A percentile compares a stretch with the other conserved stretches of the same genome.
phyloP scores from a whole-genome alignment of 1,140 invertebrate species.

The Solenopsis invicta region DNA sequence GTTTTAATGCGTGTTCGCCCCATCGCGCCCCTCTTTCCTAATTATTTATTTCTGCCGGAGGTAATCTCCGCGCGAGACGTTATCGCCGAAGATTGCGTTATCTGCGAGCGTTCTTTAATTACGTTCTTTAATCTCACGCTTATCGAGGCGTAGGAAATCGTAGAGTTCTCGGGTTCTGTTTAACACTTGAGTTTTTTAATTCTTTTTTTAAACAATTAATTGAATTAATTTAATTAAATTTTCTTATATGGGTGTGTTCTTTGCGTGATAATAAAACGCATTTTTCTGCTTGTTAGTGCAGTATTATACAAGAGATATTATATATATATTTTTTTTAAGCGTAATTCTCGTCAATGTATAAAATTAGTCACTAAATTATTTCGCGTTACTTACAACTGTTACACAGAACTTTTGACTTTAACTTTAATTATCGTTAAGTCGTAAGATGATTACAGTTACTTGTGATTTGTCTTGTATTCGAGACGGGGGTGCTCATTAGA shows the following conservation, averaged over 20 bases:
- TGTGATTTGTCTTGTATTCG: not conserved
- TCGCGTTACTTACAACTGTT: not conserved
- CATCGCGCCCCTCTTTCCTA: not conserved
- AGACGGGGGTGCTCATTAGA: not conserved
- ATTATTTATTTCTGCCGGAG: conserved; percentile 45
- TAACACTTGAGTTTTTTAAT: not conserved
- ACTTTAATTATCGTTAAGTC: not conserved
- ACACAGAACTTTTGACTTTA: not conserved
- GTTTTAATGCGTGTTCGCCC: not conserved
- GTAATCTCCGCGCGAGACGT: not conserved
- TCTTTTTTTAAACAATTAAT: not conserved
- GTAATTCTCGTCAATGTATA: not conserved
- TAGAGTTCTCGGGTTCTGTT: not conserved
- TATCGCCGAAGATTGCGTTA: conserved; percentile 39
- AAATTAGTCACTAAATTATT: conserved; percentile 1
- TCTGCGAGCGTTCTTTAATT: conserved; percentile 3
- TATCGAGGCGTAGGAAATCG: not conserved
- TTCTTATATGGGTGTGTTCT: not conserved
- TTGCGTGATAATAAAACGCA: not conserved
- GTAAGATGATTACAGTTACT: not conserved
- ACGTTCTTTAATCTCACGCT: not conserved
- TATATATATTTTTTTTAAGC: not conserved
- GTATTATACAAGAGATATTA: not conserved
- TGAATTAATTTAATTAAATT: not conserved
- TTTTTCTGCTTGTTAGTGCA: conserved; percentile 3